These are phyloP conservation scores for Enteromius thamalakanensis DNA, from an alignment of 2,797 vertebrate genomes.

Conservation along the genomic window DNA sequence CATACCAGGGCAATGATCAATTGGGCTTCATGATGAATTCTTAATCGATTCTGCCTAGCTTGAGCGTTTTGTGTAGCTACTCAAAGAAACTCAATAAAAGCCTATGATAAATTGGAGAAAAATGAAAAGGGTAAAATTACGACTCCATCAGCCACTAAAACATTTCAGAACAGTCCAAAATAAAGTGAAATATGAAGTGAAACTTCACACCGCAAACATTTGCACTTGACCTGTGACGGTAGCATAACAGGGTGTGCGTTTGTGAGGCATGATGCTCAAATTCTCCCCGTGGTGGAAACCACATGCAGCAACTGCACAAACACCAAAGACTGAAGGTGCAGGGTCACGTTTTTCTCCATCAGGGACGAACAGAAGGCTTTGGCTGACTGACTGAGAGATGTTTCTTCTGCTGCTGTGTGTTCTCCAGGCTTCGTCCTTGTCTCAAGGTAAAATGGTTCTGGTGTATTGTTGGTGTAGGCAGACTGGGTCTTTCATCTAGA, in stretches of 20 bases:
- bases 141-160: neutral
- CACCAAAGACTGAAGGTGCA: slow-evolving; percentile 39
- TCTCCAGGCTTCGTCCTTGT: slow-evolving; percentile 50
- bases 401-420: slow-evolving; percentile 44
- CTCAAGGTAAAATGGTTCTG: slow-evolving; percentile 59
- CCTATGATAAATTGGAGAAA: neutral
- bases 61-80: neutral
- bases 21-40: neutral
- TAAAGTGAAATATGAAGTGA: neutral
- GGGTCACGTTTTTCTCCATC: slow-evolving; percentile 47
- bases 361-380: slow-evolving; percentile 13
- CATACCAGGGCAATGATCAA: neutral
- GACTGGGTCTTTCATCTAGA: neutral
- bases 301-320: slow-evolving; percentile 61
- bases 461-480: slow-evolving; percentile 28
- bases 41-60: slow-evolving; percentile 4
- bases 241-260: slow-evolving; percentile 25
- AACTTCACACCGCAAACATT: neutral
- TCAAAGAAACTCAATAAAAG: neutral
- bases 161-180: neutral
- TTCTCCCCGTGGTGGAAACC: slow-evolving; percentile 59
- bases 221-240: slow-evolving; percentile 48
- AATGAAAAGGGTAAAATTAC: neutral
- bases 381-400: slow-evolving; percentile 52
- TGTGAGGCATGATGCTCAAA: slow-evolving; percentile 14